phyloP scores from a whole-genome alignment of 1,140 invertebrate genomes.

The Zaprionus inermis region DNA sequence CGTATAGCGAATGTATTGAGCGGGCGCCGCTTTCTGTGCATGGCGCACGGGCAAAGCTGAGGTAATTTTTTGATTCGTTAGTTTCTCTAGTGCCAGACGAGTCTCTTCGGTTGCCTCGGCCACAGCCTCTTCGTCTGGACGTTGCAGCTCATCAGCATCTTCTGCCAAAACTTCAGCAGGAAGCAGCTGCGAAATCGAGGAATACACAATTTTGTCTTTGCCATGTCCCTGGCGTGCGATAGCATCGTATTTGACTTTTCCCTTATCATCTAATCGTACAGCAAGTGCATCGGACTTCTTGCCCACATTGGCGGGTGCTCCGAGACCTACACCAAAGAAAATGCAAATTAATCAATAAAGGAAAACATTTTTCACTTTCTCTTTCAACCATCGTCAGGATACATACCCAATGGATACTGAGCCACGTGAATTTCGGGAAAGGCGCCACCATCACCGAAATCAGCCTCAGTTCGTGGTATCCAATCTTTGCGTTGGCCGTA shows the following conservation, averaged over 20 bases:
- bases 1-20: conserved; percentile 98
- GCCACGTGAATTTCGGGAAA: conserved; percentile 99
- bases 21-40: conserved; percentile 95
- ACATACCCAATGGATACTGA: conserved; percentile 95
- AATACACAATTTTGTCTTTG: conserved; percentile 99
- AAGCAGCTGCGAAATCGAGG: conserved; percentile 96
- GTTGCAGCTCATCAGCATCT: conserved; percentile 94
- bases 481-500: conserved; percentile 98
- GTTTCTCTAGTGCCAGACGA: conserved; percentile 91
- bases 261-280: conserved; percentile 95
- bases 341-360: conserved; percentile 1
- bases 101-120: conserved; percentile 95
- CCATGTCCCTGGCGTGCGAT: conserved; percentile 97
- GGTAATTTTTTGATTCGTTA: conserved; percentile 95
- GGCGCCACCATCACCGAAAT: conserved; percentile 97
- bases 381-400: background rate
- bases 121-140: conserved; percentile 93
- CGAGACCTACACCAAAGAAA: conserved; percentile 87
- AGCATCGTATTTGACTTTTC: conserved; percentile 98
- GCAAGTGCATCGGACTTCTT: conserved; percentile 94
- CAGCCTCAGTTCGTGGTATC: conserved; percentile 94
- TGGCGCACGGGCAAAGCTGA: conserved; percentile 96
- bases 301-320: conserved; percentile 88
- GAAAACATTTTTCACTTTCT: background rate
- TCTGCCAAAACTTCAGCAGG: conserved; percentile 96